Conservation (phyloP, 2,888 invertebrate species). For the Corythucha ciliata region DNA sequence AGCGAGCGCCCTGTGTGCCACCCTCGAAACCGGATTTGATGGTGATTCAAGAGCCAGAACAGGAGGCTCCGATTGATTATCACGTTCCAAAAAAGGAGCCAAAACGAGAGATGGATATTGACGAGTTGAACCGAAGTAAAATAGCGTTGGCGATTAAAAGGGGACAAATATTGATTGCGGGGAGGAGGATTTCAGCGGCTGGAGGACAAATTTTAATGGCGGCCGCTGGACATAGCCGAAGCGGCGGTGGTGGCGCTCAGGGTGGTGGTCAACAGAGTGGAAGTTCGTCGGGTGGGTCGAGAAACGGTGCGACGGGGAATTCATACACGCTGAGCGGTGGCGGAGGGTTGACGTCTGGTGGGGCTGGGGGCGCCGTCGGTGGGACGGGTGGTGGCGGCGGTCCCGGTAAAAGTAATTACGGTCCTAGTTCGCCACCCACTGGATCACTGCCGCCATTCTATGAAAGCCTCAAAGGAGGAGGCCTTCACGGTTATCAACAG, state of each 20-base stretch:
- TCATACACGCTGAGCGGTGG: conserved; percentile 46
- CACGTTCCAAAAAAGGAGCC: conserved; percentile 64
- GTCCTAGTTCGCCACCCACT: conserved; percentile 78
- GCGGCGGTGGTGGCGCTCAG: conserved; percentile 47
- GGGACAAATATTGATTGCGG: conserved; percentile 31
- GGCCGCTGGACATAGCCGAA: conserved; percentile 72
- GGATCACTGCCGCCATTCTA: conserved; percentile 83
- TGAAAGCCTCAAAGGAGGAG: conserved; percentile 70
- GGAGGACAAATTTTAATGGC: conserved; percentile 53
- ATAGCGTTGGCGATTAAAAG: conserved; percentile 34
- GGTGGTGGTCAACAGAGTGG: conserved; percentile 43
- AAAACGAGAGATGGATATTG: conserved; percentile 32
- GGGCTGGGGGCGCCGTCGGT: conserved; percentile 47
- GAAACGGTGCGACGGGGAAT: conserved; percentile 43
- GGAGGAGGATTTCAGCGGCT: conserved; percentile 29
- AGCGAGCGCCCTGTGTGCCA: conserved; percentile 57
- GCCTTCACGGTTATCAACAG: conserved; percentile 41
- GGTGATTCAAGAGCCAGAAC: conserved; percentile 52
- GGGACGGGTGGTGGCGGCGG: conserved; percentile 58
- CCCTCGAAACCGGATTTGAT: conserved; percentile 41
- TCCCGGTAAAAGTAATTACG: conserved; percentile 73
- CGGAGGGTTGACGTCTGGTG: conserved; percentile 51
- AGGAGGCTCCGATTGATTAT: conserved; percentile 82
- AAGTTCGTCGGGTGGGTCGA: conserved; percentile 44
- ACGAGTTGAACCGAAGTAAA: conserved; percentile 30